Conservation (phyloP, 2,888 invertebrate species). For the Malachius bipustulatus region DNA sequence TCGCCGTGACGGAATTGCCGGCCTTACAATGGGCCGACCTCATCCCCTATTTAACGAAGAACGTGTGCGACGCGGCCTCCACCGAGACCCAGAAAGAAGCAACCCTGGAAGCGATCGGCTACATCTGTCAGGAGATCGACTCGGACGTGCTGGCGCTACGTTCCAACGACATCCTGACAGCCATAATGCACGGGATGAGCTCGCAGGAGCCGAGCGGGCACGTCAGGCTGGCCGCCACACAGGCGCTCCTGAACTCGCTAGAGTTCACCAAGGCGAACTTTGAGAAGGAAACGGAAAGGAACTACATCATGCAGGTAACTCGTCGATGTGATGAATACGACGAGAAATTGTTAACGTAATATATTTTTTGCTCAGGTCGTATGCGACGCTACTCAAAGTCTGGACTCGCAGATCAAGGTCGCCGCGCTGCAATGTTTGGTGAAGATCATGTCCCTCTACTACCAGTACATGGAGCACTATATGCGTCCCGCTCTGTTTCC, state of each 20-base stretch:
- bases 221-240: slow-evolving; percentile 92
- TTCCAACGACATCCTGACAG: slow-evolving; percentile 94
- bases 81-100: slow-evolving; percentile 94
- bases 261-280: slow-evolving; percentile 99
- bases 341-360: background rate
- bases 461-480: slow-evolving; percentile 98
- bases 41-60: slow-evolving; percentile 74
- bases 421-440: slow-evolving; percentile 96
- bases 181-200: slow-evolving; percentile 98
- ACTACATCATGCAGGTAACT: slow-evolving; percentile 99
- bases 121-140: slow-evolving; percentile 97
- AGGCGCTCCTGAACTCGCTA: slow-evolving; percentile 89
- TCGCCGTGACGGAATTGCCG: slow-evolving; percentile 93
- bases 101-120: slow-evolving; percentile 95
- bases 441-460: slow-evolving; percentile 96
- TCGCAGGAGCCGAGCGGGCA: slow-evolving; percentile 86
- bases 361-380: no score
- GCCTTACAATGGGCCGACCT: slow-evolving; percentile 86
- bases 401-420: slow-evolving; percentile 77
- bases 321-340: slow-evolving; percentile 40
- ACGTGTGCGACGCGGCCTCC: slow-evolving; percentile 76
- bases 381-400: slow-evolving; percentile 94
- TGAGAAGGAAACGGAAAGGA: slow-evolving; percentile 91
- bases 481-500: slow-evolving; percentile 98
- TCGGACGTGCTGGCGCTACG: slow-evolving; percentile 84